Evolutionary conservation across 2,888 invertebrate species (phyloP).

Genomic region (Micropterix aruncella): DNA sequence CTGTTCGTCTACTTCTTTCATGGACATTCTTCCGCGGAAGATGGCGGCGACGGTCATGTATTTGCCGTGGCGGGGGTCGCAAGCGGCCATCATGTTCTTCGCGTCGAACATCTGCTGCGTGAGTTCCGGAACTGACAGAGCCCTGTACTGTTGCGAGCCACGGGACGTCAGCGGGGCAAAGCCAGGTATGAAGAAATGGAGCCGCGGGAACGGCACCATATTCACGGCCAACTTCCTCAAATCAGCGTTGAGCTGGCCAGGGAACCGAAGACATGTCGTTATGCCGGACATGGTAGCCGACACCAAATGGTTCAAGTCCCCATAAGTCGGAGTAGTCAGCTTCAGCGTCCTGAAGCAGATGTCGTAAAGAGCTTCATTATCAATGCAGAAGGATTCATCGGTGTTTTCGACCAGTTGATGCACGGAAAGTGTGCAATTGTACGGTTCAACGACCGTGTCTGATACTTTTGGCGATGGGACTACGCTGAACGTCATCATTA

Average conservation of each 20-base stretch:
- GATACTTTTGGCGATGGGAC: slow-evolving; percentile 67
- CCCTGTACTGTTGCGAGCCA: slow-evolving; percentile 79
- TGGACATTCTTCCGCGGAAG: slow-evolving; percentile 82
- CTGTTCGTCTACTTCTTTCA: slow-evolving; percentile 94
- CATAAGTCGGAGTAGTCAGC: slow-evolving; percentile 63
- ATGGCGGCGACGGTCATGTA: slow-evolving; percentile 84
- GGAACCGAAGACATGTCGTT: slow-evolving; percentile 71
- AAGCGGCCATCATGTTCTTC: too few species aligned
- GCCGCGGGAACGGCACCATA: slow-evolving; percentile 89
- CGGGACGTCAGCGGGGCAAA: slow-evolving; percentile 74
- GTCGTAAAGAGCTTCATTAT: slow-evolving; percentile 69
- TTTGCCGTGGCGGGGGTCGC: slow-evolving; percentile 81
- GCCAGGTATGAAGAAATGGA: slow-evolving; percentile 83
- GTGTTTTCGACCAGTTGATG: slow-evolving; percentile 68
- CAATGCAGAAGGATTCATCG: slow-evolving; percentile 66
- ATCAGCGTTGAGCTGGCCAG: too few species aligned
- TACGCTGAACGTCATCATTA: slow-evolving; percentile 62
- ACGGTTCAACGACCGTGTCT: slow-evolving; percentile 66
- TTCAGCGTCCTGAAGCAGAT: too few species aligned
- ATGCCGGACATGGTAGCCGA: slow-evolving; percentile 66
- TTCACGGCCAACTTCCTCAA: slow-evolving; percentile 77
- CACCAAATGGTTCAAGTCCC: slow-evolving; percentile 67
- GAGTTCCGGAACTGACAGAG: slow-evolving; percentile 79
- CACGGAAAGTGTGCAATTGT: slow-evolving; percentile 64
- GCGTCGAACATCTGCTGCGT: slow-evolving; percentile 85